Evolutionary conservation across 2,113 vertebrate genomes (phyloP), one percentile per base, ranked within the genome.

Genomic region (Turnix velox): DNA sequence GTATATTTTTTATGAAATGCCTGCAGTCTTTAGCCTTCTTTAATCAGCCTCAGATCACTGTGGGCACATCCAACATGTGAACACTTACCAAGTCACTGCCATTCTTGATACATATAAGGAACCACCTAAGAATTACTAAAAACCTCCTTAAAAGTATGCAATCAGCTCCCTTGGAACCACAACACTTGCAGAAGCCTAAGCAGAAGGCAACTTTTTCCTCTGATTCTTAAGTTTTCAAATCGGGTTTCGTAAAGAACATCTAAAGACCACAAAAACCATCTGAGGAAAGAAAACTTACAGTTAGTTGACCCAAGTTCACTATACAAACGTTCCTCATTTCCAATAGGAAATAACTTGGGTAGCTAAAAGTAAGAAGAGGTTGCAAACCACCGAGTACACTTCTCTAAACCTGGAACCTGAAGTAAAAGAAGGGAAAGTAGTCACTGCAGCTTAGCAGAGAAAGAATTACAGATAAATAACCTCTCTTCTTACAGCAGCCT

Each of bases 291-390:
- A 92, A 90, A 85, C 48, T 55, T 42, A 42, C 18, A 6, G 31
- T 55, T n/a, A 30, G 81, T 20, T 79, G 31, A 35, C 57, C 81
- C 9, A 12, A 79, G 27, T 27, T 89, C 31, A 18, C 57, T 18
- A 24, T 4, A 45, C 62, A 84, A 87, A 15, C 27, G 87, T 91
- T 95, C 91, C 80, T 86, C 80, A 81, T 92, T 93, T 92, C 90
- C 84, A 79, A 3, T 18, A 79, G 92, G 58, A 95, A 89, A 89
- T 76, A 73, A 88, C 55, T 61, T 7, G 30, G 68, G 46, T 39
- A 86, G 62, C 59, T 68, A 7, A 4, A 78, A 83, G 49, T 31
- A 83, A 87, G 73, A 87, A 75, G 81, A 94, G 66, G 58, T 24
- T 85, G 87, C 87, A 94, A 95, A 46, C 54, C 84, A 73, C 84